Evolutionary conservation across 30 jellyfish, hydroid and myxozoan genomes (phyloP).

Genomic region (Turritopsis dohrnii): DNA sequence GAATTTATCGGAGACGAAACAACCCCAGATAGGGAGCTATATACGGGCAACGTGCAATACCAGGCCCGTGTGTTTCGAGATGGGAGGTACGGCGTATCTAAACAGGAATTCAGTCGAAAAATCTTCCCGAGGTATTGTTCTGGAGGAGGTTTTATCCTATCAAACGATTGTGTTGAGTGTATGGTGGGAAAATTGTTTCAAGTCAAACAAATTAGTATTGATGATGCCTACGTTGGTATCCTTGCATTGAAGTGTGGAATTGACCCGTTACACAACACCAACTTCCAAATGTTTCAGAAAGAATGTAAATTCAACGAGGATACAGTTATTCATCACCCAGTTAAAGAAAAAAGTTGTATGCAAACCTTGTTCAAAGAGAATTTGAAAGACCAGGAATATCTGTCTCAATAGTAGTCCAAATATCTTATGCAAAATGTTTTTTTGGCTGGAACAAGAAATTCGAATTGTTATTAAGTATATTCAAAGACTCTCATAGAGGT

Average conservation of each 20-base stretch:
- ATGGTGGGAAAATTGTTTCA: not conserved
- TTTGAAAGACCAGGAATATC: not conserved
- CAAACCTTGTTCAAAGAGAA: conserved; percentile 11
- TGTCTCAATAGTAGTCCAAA: not conserved
- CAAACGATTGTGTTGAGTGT: conserved; percentile 22
- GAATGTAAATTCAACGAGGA: conserved; percentile 1
- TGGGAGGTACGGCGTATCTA: conserved; percentile 29
- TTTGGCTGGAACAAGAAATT: not conserved
- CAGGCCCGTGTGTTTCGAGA: conserved; percentile 14
- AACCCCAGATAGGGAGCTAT: conserved; percentile 3
- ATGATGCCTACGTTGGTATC: conserved; percentile 37
- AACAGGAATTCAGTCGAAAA: conserved; percentile 15
- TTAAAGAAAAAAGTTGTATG: conserved; percentile 22
- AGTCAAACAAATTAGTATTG: conserved; percentile 19
- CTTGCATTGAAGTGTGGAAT: conserved; percentile 8
- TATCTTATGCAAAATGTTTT: not conserved
- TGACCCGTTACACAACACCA: not conserved
- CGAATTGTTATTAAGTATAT: no score
- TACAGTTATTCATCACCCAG: conserved; percentile 19
- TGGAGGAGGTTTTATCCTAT: conserved; percentile 35
- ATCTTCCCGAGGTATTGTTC: conserved; percentile 36
- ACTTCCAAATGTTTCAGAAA: conserved; percentile 1
- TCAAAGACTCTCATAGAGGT: no score
- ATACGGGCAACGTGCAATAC: conserved; percentile 28
- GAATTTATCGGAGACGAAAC: conserved; percentile 4